Evolutionary conservation across 2,113 vertebrate genomes (phyloP).

Genomic region (Puffinus mauretanicus): DNA sequence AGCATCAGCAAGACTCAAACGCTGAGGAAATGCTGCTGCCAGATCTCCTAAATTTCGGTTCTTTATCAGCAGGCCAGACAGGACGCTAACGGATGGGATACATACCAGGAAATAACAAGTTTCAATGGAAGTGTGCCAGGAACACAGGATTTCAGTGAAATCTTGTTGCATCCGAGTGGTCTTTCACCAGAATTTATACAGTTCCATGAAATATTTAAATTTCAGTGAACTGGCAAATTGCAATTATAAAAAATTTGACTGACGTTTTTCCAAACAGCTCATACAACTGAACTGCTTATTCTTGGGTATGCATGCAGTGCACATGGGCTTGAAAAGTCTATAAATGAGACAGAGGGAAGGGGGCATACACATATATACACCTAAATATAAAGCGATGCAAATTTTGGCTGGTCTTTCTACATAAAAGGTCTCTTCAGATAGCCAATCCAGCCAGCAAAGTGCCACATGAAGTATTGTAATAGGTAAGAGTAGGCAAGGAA

Average conservation of each 20-base stretch:
- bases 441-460: not conserved
- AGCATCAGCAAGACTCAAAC: not conserved
- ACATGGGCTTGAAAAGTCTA: not conserved
- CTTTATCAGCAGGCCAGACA: not conserved
- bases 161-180: not conserved
- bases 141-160: not conserved
- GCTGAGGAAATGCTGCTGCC: not conserved
- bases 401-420: not conserved
- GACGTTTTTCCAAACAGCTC: not conserved
- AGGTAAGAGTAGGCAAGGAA: not conserved
- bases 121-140: not conserved
- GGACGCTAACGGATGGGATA: not conserved
- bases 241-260: not conserved
- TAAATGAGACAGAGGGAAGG: not conserved
- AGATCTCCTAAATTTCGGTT: not conserved
- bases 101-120: not conserved
- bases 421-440: not conserved
- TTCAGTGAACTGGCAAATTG: not conserved
- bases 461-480: not conserved
- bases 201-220: not conserved
- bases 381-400: not conserved
- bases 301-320: too few relatives aligned
- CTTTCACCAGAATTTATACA: not conserved
- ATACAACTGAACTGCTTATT: not conserved
- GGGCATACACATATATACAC: too few relatives aligned